Conservation (phyloP, 2,113 vertebrate species). For the Epinephelus cyanopodus region DNA sequence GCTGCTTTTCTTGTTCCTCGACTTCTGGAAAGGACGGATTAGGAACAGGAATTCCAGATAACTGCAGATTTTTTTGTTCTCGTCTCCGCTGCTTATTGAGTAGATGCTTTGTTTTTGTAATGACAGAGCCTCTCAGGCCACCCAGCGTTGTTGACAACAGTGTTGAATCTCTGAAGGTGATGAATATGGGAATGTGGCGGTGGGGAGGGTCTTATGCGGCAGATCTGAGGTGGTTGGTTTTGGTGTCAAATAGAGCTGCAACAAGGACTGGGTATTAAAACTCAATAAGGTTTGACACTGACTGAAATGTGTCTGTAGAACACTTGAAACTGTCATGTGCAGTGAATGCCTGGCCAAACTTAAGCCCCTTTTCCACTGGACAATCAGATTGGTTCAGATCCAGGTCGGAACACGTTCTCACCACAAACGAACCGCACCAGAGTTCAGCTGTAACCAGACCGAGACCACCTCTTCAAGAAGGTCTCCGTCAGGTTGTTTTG, state of each 20-base stretch:
- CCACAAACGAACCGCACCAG: too few species aligned
- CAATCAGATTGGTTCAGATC: too few species aligned
- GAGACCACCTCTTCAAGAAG: too few species aligned
- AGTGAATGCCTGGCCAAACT: not conserved
- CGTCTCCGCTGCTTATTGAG: slow-evolving; percentile 29
- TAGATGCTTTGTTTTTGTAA: slow-evolving; percentile 52
- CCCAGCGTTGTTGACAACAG: slow-evolving; percentile 45
- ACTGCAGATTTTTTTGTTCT: slow-evolving; percentile 29
- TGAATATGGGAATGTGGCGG: slow-evolving; percentile 32
- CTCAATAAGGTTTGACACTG: not conserved
- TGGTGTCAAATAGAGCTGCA: slow-evolving; percentile 6
- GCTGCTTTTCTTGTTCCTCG: slow-evolving; percentile 44
- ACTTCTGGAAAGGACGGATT: slow-evolving; percentile 56
- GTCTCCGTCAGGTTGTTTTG: too few species aligned
- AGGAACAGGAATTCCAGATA: slow-evolving; percentile 59
- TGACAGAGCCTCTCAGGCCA: slow-evolving; percentile 39
- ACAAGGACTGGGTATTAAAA: not conserved
- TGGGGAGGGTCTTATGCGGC: not conserved
- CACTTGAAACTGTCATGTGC: not conserved
- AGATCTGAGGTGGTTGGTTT: slow-evolving; percentile 1
- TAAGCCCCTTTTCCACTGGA: too few species aligned
- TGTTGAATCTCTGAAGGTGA: slow-evolving; percentile 29
- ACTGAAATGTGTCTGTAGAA: too few species aligned
- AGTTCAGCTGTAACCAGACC: too few species aligned
- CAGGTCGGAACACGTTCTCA: too few species aligned